Evolutionary conservation across 2,113 vertebrate species (phyloP), one percentile per base, ranked within the genome.

Genomic region (Saccopteryx bilineata): DNA sequence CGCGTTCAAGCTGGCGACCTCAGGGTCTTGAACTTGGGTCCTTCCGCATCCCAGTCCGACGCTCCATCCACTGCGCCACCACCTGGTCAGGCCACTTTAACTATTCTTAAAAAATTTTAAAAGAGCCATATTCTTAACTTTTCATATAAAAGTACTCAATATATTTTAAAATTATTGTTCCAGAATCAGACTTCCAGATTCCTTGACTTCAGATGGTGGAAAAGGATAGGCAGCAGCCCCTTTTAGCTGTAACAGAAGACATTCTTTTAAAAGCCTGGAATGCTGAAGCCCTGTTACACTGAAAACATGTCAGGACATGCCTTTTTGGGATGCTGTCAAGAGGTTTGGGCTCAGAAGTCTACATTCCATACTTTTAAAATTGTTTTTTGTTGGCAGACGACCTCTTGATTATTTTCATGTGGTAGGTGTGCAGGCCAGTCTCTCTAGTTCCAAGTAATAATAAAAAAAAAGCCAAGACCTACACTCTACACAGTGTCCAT

Each of bases 361-460:
- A 90, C 97, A 97, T 98, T 97, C 96, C 31, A 6, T 82, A 91
- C 95, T 95, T 96, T 83, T 63, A 76, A 97, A 96, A 78, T 95
- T 88, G 74, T 94, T 96, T 96, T 93, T 88, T 95, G 48, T 76
- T 97, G 95, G 97, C 94, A 75, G 66, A 87, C 1, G 85, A 93
- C 71, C 97, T 97, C 90, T 84, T 97, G 97, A 98, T 98, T 96
- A 78, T 96, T 98, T 95, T 97, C 97, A 86, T 94, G 96, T 97
- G 97, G 96, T 97, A 65, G 85, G 79, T 94, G 92, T 98, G 82
- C 69, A 66, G 96, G 97, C 98, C 97, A 98, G 95, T 88, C 95
- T 96, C 93, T 96, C 87, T 6, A 1, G 82, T 97, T 97, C 94
- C 96, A 93, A 95, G 88, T 31, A 88, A n/a, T 23, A 87, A 69